These are phyloP conservation scores for Notodonta dromedarius DNA, from an alignment of 2,888 invertebrate species.

Conservation along the genomic window DNA sequence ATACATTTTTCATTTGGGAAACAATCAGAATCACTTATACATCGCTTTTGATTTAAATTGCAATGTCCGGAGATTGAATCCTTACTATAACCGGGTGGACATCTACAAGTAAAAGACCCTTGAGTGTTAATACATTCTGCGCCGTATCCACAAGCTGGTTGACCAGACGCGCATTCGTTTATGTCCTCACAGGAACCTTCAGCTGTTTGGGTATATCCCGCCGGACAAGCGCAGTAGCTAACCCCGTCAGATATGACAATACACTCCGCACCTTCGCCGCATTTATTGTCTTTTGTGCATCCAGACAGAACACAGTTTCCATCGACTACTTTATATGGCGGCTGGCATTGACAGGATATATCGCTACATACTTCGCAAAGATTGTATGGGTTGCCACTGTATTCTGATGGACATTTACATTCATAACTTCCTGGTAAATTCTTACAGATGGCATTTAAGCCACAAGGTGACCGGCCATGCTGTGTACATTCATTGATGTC, in stretches of 20 bases:
- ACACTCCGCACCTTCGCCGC: constrained; percentile 94
- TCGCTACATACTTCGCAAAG: constrained; percentile 93
- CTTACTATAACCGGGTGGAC: constrained; percentile 92
- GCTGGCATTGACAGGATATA: constrained; percentile 93
- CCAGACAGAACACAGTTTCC: constrained; percentile 94
- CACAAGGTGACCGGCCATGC: constrained; percentile 91
- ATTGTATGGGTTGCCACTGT: constrained; percentile 95
- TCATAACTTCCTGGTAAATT: constrained; percentile 97
- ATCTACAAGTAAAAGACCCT: constrained; percentile 92
- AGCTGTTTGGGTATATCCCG: constrained; percentile 89
- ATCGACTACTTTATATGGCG: constrained; percentile 93
- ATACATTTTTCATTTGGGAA: constrained; percentile 94
- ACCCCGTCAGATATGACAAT: constrained; percentile 95
- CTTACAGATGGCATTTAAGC: constrained; percentile 94
- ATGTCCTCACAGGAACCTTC: constrained; percentile 95
- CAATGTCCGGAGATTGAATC: constrained; percentile 93
- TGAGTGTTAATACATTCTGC: constrained; percentile 93
- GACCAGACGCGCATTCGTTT: constrained; percentile 91
- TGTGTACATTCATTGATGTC: constrained; percentile 95
- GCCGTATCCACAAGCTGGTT: constrained; percentile 92
- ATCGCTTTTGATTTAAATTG: constrained; percentile 91
- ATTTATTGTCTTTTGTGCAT: constrained; percentile 91
- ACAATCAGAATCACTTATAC: constrained; percentile 93
- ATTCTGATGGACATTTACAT: constrained; percentile 94
- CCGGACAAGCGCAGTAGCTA: constrained; percentile 96